phyloP scores from a whole-genome alignment of 2,888 invertebrate genomes.

The Julus scanicus region DNA sequence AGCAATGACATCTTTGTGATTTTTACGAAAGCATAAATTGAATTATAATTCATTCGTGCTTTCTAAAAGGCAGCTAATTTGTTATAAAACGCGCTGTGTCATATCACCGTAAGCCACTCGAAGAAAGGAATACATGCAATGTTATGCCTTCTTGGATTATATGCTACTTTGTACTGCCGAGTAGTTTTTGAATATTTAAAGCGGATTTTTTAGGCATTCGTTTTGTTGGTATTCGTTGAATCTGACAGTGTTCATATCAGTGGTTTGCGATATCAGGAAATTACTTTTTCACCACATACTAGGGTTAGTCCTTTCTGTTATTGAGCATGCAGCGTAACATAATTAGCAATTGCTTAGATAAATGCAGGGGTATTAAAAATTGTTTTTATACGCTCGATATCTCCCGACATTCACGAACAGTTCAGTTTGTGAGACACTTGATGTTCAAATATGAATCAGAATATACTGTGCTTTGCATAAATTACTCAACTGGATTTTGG shows the following conservation, averaged over 20 bases:
- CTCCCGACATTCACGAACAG: neutral
- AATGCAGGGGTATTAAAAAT: neutral
- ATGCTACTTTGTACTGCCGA: too few relatives aligned
- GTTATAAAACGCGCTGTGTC: neutral
- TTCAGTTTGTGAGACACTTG: neutral
- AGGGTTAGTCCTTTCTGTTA: neutral
- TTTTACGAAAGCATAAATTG: neutral
- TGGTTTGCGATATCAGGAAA: neutral
- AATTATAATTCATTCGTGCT: neutral
- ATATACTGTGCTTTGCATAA: too few relatives aligned
- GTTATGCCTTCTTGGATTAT: neutral
- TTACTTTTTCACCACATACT: neutral
- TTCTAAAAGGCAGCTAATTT: neutral
- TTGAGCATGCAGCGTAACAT: neutral
- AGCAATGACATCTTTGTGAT: conserved; percentile 85
- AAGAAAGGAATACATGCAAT: neutral
- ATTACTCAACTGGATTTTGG: too few relatives aligned
- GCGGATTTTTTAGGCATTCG: neutral
- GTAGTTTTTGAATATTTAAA: neutral
- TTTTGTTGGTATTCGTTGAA: neutral
- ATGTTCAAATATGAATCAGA: neutral
- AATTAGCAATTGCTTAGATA: neutral
- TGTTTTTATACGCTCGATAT: too few relatives aligned
- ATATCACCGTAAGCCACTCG: neutral
- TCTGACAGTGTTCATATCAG: neutral